phyloP scores from a whole-genome alignment of 2,888 invertebrate genomes.

The Lycaena phlaeas region DNA sequence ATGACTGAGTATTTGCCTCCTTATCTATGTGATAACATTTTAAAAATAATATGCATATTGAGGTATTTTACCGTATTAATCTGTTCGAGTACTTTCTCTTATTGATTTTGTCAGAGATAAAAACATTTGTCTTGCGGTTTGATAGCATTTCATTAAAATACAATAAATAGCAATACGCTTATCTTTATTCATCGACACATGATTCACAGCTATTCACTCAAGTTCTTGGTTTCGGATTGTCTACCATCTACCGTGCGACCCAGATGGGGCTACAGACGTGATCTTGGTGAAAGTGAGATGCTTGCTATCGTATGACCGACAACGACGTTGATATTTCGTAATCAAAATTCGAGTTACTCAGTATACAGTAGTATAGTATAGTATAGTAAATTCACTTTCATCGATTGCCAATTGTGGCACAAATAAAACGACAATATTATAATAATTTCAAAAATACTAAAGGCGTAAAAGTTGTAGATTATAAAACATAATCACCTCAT shows the following conservation, averaged over 20 bases:
- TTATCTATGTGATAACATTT: slow-evolving; percentile 5
- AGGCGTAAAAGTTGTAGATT: no score
- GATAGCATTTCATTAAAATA: no score
- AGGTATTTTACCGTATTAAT: background rate
- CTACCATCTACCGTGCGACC: slow-evolving; percentile 39
- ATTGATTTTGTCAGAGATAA: background rate
- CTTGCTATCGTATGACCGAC: slow-evolving; percentile 31
- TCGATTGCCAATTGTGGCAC: background rate
- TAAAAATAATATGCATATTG: background rate
- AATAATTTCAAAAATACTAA: no score
- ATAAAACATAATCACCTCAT: no score
- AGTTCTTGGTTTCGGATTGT: slow-evolving; percentile 25
- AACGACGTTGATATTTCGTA: slow-evolving; percentile 55
- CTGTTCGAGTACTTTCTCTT: slow-evolving; percentile 15
- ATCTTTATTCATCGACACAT: background rate
- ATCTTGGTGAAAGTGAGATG: slow-evolving; percentile 59
- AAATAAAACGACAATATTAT: no score
- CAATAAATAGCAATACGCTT: no score
- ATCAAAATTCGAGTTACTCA: slow-evolving; percentile 32
- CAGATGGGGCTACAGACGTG: slow-evolving; percentile 34
- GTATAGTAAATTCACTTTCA: slow-evolving; percentile 1
- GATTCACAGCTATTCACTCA: slow-evolving; percentile 22
- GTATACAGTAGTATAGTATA: background rate
- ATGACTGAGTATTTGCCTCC: background rate
- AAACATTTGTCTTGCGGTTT: no score